Conservation (phyloP, 2,797 vertebrate species). For the Tangara arthus region DNA sequence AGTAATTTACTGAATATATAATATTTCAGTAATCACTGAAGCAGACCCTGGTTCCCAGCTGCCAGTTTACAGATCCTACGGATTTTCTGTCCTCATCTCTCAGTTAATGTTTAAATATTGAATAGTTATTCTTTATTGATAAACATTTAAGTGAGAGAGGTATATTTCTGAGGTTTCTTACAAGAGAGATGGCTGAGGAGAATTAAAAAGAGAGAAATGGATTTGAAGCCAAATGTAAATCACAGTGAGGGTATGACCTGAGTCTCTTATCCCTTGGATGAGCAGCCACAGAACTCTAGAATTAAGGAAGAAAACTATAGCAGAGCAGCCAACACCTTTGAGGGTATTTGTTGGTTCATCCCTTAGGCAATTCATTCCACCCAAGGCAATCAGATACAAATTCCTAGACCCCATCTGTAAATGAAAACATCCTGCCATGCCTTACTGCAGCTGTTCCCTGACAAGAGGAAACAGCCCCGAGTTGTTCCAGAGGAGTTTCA, state of each 20-base stretch:
- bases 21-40: not conserved
- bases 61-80: not conserved
- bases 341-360: not conserved
- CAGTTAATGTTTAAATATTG: not conserved
- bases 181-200: not conserved
- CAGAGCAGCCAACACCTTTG: not conserved
- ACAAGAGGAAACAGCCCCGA: not conserved
- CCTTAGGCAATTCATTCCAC: not conserved
- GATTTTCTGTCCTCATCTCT: not conserved
- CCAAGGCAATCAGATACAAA: not conserved
- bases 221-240: not conserved
- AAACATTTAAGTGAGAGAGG: not conserved
- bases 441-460: accelerated
- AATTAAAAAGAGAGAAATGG: not conserved
- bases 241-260: not conserved
- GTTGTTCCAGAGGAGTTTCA: not conserved
- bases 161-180: not conserved
- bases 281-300: not conserved
- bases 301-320: not conserved
- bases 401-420: not conserved
- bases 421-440: not conserved
- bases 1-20: not conserved
- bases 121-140: not conserved
- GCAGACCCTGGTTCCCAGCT: not conserved
- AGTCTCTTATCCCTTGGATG: not conserved